Evolutionary conservation across 2,797 vertebrate species (phyloP), one percentile per base, ranked within the genome.

Genomic region (Pipistrellus pipistrellus): DNA sequence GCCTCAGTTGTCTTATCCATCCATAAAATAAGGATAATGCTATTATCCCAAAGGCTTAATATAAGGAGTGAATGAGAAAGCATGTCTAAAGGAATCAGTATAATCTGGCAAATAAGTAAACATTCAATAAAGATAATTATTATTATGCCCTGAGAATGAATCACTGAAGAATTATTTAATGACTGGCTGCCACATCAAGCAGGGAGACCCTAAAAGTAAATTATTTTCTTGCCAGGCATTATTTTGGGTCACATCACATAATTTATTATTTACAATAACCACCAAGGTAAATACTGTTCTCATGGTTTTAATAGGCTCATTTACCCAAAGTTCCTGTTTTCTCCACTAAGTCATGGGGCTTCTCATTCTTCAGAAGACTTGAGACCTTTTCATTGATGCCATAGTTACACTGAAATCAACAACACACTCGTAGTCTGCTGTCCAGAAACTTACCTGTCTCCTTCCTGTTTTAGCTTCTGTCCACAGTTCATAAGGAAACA

Each of bases 101-200:
- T 38, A 53, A 86, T 73, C 73, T 51, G 51, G 30, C 23, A 78
- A 15, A 46, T 10, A 30, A 27, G 35, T 44, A 94, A 93, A 72
- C 46, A 75, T 80, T 88, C 44, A 75, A 11, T 87, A 87, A 84
- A 91, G 25, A 41, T 59, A 44, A 35, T n/a, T 38, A 23, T 35
- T 86, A 12, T 55, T 35, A 72, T 46, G 73, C 0, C 41, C 62
- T 80, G 17, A 89, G 66, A 66, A 64, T 68, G 48, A 85, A 51
- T 68, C 64, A 68, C 35, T 72, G 55, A 27, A 48, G 85, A 91
- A 85, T 57, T 44, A 23, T 17, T 85, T 95, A 81, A 86, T 8
- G 2, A 6, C 35, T 91, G 41, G 59, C 53, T 85, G 25, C 73
- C 51, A 76, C 76, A 64, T 71, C 35, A 35, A 57, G 17, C 27